Evolutionary conservation across 2,113 vertebrate species (phyloP).

Genomic region (Ptilonorhynchus violaceus): DNA sequence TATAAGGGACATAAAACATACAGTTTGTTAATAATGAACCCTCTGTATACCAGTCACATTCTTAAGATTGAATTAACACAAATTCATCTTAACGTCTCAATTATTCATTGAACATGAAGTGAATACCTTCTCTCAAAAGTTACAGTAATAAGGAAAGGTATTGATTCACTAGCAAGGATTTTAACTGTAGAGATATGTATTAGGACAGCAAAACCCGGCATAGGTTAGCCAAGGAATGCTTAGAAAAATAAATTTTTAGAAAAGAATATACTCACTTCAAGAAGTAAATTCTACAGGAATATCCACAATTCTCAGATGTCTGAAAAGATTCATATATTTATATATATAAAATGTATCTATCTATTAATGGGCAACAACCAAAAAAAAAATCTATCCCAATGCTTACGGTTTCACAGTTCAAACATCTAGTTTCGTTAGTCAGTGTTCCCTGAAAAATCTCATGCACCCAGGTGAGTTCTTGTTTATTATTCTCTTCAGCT

Average conservation of each 20-base stretch:
- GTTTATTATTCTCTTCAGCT: slow-evolving; percentile 83
- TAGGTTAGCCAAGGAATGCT: slow-evolving; percentile 10
- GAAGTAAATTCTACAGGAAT: slow-evolving; percentile 61
- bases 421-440: slow-evolving; percentile 97
- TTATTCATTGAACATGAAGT: not conserved
- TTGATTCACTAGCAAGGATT: not conserved
- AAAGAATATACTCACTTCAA: slow-evolving; percentile 57
- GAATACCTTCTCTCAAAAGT: not conserved
- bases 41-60: not conserved
- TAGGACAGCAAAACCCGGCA: slow-evolving; percentile 22
- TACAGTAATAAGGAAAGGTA: not conserved
- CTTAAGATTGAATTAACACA: not conserved
- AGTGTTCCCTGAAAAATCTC: slow-evolving; percentile 98
- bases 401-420: slow-evolving; percentile 97
- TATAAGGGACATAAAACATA: not conserved
- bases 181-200: not conserved
- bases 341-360: slow-evolving; percentile 12
- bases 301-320: slow-evolving; percentile 54
- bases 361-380: slow-evolving; percentile 1
- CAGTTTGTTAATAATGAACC: not conserved
- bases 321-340: slow-evolving; percentile 47
- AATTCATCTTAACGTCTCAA: not conserved
- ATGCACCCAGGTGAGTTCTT: slow-evolving; percentile 95
- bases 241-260: slow-evolving; percentile 28
- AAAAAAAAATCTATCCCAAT: not conserved